Conservation (phyloP, 92 coral and sea anemone species). For the Siderastrea siderea region DNA sequence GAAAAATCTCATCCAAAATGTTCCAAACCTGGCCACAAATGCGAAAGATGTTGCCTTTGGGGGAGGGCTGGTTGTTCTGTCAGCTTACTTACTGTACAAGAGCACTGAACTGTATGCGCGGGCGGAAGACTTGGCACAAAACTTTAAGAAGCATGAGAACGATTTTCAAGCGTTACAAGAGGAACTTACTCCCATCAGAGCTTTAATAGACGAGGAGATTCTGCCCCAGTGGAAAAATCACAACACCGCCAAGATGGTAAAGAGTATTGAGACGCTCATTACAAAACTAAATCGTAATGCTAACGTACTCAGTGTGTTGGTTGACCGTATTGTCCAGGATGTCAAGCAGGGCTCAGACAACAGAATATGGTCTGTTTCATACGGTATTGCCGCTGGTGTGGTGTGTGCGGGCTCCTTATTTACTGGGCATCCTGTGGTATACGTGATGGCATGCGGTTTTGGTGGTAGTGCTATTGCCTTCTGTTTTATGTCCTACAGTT, state of each 20-base stretch:
- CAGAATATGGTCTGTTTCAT: not conserved
- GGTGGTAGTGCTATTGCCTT: no score
- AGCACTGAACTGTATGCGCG: not conserved
- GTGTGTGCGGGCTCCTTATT: not conserved
- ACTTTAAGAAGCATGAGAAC: not conserved
- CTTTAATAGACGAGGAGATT: not conserved
- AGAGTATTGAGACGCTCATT: not conserved
- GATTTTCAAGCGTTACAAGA: not conserved
- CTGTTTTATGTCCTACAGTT: fast-evolving
- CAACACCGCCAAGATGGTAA: not conserved
- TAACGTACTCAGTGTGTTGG: not conserved
- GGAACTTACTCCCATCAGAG: not conserved
- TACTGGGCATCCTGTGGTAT: not conserved
- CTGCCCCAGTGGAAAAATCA: not conserved
- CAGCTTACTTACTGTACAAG: not conserved
- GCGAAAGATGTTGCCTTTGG: not conserved
- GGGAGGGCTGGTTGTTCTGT: not conserved
- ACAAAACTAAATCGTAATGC: not conserved
- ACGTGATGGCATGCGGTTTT: not conserved
- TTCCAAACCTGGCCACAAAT: not conserved
- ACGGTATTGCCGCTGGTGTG: not conserved
- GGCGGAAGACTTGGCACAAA: not conserved
- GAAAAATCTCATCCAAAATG: not conserved
- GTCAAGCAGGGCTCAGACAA: not conserved
- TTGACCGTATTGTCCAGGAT: not conserved